Conservation (phyloP, 2,113 vertebrate genomes). For the Notothenia rossii region DNA sequence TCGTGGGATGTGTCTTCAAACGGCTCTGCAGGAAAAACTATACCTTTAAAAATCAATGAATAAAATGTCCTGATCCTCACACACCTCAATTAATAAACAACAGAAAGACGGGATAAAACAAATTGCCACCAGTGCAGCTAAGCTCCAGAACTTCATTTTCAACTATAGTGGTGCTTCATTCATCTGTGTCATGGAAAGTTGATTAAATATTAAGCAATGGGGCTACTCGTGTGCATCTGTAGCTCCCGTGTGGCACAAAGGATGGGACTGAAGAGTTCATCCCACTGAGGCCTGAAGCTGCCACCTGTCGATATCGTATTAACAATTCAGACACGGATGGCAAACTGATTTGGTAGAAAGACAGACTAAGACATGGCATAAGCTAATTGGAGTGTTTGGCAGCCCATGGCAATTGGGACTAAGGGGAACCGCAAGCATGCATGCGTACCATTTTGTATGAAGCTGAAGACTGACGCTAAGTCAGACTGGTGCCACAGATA, state of each 20-base stretch:
- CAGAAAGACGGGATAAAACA: constrained; percentile 36
- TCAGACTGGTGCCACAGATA: background rate
- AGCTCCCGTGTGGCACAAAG: constrained; percentile 30
- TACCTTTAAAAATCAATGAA: constrained; percentile 19
- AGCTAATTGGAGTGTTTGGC: constrained; percentile 61
- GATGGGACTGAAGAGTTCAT: constrained; percentile 30
- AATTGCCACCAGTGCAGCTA: constrained; percentile 52
- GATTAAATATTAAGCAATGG: constrained; percentile 66
- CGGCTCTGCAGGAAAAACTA: constrained; percentile 11
- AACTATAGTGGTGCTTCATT: constrained; percentile 56
- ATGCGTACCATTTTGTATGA: background rate
- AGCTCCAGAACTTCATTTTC: constrained; percentile 67
- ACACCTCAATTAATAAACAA: constrained; percentile 57
- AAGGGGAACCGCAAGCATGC: constrained; percentile 14
- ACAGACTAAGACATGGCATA: constrained; percentile 41
- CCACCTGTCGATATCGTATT: constrained; percentile 69
- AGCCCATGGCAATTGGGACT: constrained; percentile 48
- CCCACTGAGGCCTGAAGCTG: constrained; percentile 44
- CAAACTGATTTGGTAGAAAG: constrained; percentile 63
- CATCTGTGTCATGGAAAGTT: constrained; percentile 59
- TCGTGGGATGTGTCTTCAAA: constrained; percentile 19
- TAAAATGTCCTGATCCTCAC: constrained; percentile 29
- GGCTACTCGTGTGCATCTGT: constrained; percentile 45
- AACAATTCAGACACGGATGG: constrained; percentile 59
- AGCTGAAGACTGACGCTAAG: constrained; percentile 9